Evolutionary conservation across 2,888 invertebrate genomes (phyloP).

Genomic region (Drosophila vallismaia): DNA sequence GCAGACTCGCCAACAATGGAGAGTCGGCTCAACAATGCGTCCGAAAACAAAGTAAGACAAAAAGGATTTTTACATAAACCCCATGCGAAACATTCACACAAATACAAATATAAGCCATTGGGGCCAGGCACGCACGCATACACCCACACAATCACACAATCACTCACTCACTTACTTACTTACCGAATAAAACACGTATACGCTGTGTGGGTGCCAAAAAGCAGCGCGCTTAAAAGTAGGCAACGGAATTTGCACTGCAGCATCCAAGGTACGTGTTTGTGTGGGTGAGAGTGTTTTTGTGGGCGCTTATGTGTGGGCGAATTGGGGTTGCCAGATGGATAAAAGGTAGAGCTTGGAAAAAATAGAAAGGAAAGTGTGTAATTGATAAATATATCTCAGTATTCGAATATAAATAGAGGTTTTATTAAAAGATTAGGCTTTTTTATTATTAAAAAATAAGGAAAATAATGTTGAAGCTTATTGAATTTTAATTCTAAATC

Average conservation of each 20-base stretch:
- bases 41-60: slow-evolving; percentile 58
- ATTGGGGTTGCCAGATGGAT: slow-evolving; percentile 38
- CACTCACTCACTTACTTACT: slow-evolving; percentile 14
- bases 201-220: slow-evolving; percentile 48
- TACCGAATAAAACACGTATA: slow-evolving; percentile 8
- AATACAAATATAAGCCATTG: slow-evolving; percentile 14
- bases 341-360: too few relatives aligned
- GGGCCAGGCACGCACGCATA: slow-evolving; percentile 11
- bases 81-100: slow-evolving; percentile 36
- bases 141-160: slow-evolving; percentile 1
- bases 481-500: too few relatives aligned
- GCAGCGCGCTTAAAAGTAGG: slow-evolving; percentile 59
- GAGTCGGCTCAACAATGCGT: slow-evolving; percentile 51
- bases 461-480: too few relatives aligned
- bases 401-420: too few relatives aligned
- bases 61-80: slow-evolving; percentile 53
- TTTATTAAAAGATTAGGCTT: too few relatives aligned
- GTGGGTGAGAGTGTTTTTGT: slow-evolving; percentile 15
- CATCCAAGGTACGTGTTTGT: slow-evolving; percentile 27
- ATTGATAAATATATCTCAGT: too few relatives aligned
- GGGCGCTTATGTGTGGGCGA: slow-evolving; percentile 35
- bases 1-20: slow-evolving; percentile 34
- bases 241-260: slow-evolving; percentile 49
- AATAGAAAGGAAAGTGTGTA: too few relatives aligned
- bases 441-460: too few relatives aligned